These are phyloP conservation scores for Eupithecia subumbrata DNA, from an alignment of 2,888 invertebrate genomes.

Conservation along the genomic window DNA sequence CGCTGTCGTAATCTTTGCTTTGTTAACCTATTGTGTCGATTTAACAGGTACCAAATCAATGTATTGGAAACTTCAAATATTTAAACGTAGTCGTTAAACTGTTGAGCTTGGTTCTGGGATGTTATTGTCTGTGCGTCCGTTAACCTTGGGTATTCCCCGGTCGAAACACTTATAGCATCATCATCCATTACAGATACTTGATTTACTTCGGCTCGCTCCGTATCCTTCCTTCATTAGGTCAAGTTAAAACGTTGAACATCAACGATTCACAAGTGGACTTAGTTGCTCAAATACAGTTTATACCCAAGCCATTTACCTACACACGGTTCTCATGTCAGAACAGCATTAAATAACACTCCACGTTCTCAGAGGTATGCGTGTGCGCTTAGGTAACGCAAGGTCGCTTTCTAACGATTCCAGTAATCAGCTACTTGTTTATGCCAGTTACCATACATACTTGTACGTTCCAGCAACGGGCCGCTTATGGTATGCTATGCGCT, in stretches of 20 bases:
- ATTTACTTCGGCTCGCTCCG: constrained; percentile 15
- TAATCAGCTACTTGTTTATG: constrained; percentile 29
- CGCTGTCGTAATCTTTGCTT: constrained; percentile 14
- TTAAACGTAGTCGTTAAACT: constrained; percentile 17
- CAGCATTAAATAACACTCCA: constrained; percentile 41
- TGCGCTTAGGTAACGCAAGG: constrained; percentile 57
- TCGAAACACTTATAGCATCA: constrained; percentile 29
- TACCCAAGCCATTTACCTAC: neutral
- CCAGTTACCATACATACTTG: constrained; percentile 13
- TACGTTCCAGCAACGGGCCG: constrained; percentile 35
- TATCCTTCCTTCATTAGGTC: neutral
- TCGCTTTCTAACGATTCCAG: constrained; percentile 61
- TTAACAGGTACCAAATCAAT: neutral
- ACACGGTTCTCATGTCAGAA: constrained; percentile 8
- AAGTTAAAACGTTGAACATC: neutral
- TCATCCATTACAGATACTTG: constrained; percentile 18
- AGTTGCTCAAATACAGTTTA: neutral
- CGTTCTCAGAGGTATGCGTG: constrained; percentile 41
- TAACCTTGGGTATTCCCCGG: constrained; percentile 35
- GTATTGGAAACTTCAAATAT: constrained; percentile 5
- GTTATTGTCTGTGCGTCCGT: constrained; percentile 24
- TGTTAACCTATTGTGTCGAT: constrained; percentile 9
- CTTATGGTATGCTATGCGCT: constrained; percentile 46
- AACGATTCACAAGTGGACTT: neutral
- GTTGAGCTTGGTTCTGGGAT: constrained; percentile 14